Evolutionary conservation across 2,113 vertebrate species (phyloP), one percentile per base, ranked within the genome.

Genomic region (Oryzias woworae): DNA sequence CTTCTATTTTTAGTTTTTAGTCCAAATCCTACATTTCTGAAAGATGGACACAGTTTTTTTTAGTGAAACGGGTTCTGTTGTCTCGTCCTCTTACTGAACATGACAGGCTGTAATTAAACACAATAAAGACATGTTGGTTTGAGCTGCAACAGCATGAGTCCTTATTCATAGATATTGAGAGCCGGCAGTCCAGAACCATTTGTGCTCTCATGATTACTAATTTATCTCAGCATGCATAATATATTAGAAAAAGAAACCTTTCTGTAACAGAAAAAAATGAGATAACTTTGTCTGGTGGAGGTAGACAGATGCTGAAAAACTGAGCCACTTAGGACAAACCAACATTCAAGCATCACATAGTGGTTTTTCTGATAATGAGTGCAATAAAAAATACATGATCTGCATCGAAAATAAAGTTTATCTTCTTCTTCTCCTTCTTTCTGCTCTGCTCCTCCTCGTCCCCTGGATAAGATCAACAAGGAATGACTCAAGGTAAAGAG

Each of bases 401-500:
- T 77, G 24, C 50, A 61, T 28, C 67, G 44, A 69, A 1, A 77
- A 69, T 66, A 84, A 86, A 18, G 77, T 61, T 71, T 44, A 56
- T 80, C 77, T 85, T 66, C 78, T 28, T 80, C 77, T 85, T 66
- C 78, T 28, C 53, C 80, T 16, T 68, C 69, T 73, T 53, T 69
- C 16, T 47, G 41, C 42, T 53, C 45, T 7, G 43, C 24, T 18
- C 18, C 44, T 44, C 14, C 14, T 31, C 26, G 52, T 56, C 45
- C 48, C 52, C 26, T 50, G 57, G 69, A 73, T 62, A 71, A 90
- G 88, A 90, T 69, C 80, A 82, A 53, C 88, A 85, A 87, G 88
- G 88, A 82, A 85, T 63, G 51, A 84, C 77, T 84, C 88, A 88
- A 89, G 88, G 88, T 90, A 89, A 80, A 47, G 44, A 57, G 58